Percentiles rank a stretch among this genome's conserved stretches.
phyloP scores from a whole-genome alignment of 2,888 invertebrate genomes.

The Trichopoda pennipes region DNA sequence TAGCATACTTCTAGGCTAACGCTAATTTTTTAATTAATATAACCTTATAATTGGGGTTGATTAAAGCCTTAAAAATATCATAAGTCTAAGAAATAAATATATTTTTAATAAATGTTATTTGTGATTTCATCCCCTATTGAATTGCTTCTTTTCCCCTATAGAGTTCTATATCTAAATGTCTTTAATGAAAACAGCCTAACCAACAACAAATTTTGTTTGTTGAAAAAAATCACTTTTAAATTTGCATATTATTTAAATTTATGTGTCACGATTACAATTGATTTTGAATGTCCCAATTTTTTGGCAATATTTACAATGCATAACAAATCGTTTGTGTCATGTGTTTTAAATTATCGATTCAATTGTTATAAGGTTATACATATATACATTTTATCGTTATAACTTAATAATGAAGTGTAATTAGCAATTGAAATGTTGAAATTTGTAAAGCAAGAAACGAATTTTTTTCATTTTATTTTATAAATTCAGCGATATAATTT shows the following conservation, averaged over 20 bases:
- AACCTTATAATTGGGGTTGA: slow-evolving; percentile 13
- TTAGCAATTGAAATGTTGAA: too few relatives aligned
- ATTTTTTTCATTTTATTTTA: too few relatives aligned
- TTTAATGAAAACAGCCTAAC: not conserved
- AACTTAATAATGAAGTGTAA: too few relatives aligned
- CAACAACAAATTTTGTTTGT: not conserved
- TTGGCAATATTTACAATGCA: slow-evolving; percentile 13
- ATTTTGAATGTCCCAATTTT: not conserved
- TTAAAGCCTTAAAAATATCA: not conserved
- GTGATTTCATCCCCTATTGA: not conserved
- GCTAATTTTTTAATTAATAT: slow-evolving; percentile 2
- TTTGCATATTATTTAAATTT: too few relatives aligned
- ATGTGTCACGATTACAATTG: too few relatives aligned
- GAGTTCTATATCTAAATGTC: not conserved
- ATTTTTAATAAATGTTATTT: not conserved
- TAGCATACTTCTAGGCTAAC: slow-evolving; percentile 41
- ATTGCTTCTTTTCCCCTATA: not conserved
- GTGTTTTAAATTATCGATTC: slow-evolving; percentile 31
- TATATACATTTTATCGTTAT: too few relatives aligned
- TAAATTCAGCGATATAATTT: too few relatives aligned
- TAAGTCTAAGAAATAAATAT: slow-evolving; percentile 54
- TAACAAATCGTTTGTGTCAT: slow-evolving; percentile 30
- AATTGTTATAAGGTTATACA: slow-evolving; percentile 4
- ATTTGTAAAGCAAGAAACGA: too few relatives aligned
- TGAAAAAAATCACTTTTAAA: too few relatives aligned